These are phyloP conservation scores for Cephalopholis sonnerati DNA, from an alignment of 2,113 vertebrate genomes.

Conservation along the genomic window DNA sequence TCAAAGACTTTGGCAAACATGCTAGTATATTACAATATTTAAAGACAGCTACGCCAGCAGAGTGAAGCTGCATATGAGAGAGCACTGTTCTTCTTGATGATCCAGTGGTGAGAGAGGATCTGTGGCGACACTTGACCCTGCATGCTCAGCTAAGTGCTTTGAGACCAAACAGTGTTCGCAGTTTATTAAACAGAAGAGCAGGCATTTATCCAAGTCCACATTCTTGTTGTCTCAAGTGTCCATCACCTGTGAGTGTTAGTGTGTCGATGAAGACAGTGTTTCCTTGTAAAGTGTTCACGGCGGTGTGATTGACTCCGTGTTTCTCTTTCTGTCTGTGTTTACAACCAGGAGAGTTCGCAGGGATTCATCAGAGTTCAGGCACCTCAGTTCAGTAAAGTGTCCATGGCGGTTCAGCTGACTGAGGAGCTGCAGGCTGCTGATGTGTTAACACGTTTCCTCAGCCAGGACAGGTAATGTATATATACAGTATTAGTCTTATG, in stretches of 20 bases:
- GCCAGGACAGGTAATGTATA: constrained; percentile 89
- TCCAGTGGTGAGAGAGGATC: neutral
- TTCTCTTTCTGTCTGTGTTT: constrained; percentile 4
- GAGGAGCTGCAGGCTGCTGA: constrained; percentile 93
- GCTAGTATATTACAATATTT: too few relatives aligned
- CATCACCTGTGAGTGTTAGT: neutral
- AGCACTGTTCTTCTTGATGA: neutral
- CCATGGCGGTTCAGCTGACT: constrained; percentile 96
- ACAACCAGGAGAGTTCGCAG: constrained; percentile 87
- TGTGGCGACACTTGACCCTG: neutral
- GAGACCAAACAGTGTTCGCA: constrained; percentile 13
- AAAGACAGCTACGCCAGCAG: neutral
- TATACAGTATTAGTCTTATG: neutral
- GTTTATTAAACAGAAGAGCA: constrained; percentile 46
- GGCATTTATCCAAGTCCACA: constrained; percentile 26
- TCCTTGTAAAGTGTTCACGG: neutral
- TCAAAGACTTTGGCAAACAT: neutral
- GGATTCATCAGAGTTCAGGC: constrained; percentile 96
- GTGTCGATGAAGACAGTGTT: neutral
- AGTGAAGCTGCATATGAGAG: neutral
- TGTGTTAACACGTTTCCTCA: constrained; percentile 93
- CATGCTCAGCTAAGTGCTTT: neutral
- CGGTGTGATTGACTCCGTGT: neutral
- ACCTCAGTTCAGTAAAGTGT: constrained; percentile 95
- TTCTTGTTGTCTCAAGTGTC: constrained; percentile 20